These are phyloP conservation scores for Dryobotodes eremita DNA, from an alignment of 2,888 invertebrate species.

Conservation along the genomic window DNA sequence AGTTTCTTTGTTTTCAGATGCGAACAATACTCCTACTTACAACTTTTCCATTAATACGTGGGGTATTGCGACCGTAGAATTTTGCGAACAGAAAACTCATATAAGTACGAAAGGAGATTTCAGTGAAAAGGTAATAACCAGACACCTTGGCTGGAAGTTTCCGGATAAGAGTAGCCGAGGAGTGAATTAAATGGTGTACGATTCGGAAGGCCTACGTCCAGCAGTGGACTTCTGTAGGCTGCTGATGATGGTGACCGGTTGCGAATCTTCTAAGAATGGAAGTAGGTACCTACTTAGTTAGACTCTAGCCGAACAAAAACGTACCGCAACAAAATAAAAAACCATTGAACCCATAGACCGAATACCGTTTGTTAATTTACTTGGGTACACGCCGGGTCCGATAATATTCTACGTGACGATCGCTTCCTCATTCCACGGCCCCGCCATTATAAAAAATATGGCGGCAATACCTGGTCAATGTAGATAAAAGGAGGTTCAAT, in stretches of 20 bases:
- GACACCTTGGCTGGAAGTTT: not conserved
- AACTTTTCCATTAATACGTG: not conserved
- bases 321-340: slow-evolving; percentile 7
- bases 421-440: slow-evolving; percentile 24
- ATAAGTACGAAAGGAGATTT: not conserved
- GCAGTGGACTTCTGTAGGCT: no score
- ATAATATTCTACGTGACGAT: slow-evolving; percentile 55
- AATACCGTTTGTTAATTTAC: slow-evolving; percentile 17
- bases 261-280: not conserved
- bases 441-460: slow-evolving; percentile 48
- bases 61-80: not conserved
- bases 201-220: not conserved
- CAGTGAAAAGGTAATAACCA: not conserved
- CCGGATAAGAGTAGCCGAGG: not conserved
- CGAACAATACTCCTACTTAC: slow-evolving; percentile 3
- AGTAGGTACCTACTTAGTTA: not conserved
- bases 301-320: slow-evolving; percentile 6
- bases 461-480: slow-evolving; percentile 9
- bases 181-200: not conserved
- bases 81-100: not conserved
- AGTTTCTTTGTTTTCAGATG: not conserved
- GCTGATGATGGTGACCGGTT: not conserved
- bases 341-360: not conserved
- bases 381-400: slow-evolving; percentile 11
- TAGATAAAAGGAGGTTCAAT: slow-evolving; percentile 33